phyloP scores from a whole-genome alignment of 2,797 vertebrate species.

The Gadopsis bispinosus region DNA sequence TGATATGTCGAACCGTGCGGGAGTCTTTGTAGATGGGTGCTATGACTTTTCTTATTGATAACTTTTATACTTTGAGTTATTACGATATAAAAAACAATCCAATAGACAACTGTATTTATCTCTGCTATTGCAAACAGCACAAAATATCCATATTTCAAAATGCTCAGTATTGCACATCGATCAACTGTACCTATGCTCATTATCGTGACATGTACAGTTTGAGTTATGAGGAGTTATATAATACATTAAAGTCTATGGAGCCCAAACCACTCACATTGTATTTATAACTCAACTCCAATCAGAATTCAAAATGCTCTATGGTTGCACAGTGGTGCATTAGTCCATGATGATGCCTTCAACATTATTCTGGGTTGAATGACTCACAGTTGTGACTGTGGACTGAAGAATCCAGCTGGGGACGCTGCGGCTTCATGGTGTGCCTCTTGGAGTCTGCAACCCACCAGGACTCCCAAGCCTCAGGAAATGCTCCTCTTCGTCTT shows the following conservation, averaged over 20 bases:
- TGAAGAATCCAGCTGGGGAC: not conserved
- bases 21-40: slow-evolving; percentile 69
- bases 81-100: slow-evolving; percentile 63
- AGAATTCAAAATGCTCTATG: not conserved
- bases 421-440: accelerated
- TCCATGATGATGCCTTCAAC: not conserved
- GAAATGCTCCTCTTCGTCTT: not conserved
- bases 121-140: slow-evolving; percentile 61
- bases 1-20: slow-evolving; percentile 37
- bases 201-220: slow-evolving; percentile 54
- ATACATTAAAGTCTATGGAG: slow-evolving; percentile 71
- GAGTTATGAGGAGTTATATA: slow-evolving; percentile 46
- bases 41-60: slow-evolving; percentile 72
- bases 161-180: slow-evolving; percentile 53
- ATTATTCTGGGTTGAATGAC: not conserved
- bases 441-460: not conserved
- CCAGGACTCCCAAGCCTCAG: not conserved
- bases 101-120: slow-evolving; percentile 71
- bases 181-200: slow-evolving; percentile 42
- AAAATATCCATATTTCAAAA: slow-evolving; percentile 51
- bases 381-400: no score
- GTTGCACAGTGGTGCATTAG: not conserved
- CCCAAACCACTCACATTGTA: slow-evolving; percentile 18
- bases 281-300: slow-evolving; percentile 1
- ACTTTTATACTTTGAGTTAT: slow-evolving; percentile 78